phyloP scores from a whole-genome alignment of 2,113 vertebrate species.

The Albula glossodonta region DNA sequence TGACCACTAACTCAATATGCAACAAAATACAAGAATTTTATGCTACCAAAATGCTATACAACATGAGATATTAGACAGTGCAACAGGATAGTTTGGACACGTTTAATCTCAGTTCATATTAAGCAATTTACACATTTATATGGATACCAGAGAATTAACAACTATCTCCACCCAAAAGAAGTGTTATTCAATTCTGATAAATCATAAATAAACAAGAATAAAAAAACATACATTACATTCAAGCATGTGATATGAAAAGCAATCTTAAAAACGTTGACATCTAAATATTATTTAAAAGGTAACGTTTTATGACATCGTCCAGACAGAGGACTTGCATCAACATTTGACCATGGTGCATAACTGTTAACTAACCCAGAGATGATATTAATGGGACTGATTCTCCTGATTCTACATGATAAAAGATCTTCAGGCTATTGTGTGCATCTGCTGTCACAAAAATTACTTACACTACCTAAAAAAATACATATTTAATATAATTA shows the following conservation, averaged over 20 bases:
- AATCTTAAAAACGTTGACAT: not conserved
- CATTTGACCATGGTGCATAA: not conserved
- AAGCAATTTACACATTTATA: constrained; percentile 5
- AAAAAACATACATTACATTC: not conserved
- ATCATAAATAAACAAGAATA: constrained; percentile 5
- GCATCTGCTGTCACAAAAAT: not conserved
- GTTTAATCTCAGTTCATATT: constrained; percentile 5
- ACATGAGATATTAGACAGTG: too few relatives aligned
- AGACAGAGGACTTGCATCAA: not conserved
- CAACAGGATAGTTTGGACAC: not conserved
- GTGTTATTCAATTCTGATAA: constrained; percentile 14
- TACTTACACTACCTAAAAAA: not conserved
- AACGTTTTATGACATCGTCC: not conserved
- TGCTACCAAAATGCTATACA: too few relatives aligned
- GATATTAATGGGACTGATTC: not conserved
- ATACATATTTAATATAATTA: not conserved
- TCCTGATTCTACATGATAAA: not conserved
- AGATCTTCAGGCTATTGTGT: not conserved
- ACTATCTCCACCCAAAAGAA: not conserved
- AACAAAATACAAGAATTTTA: too few relatives aligned
- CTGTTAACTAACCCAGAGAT: not conserved
- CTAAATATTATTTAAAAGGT: not conserved
- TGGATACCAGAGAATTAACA: not conserved
- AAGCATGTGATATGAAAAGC: not conserved
- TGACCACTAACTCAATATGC: too few relatives aligned